Evolutionary conservation across 2,797 vertebrate species (phyloP), one percentile per base, ranked within the genome.

Genomic region (Echeneis naucrates): DNA sequence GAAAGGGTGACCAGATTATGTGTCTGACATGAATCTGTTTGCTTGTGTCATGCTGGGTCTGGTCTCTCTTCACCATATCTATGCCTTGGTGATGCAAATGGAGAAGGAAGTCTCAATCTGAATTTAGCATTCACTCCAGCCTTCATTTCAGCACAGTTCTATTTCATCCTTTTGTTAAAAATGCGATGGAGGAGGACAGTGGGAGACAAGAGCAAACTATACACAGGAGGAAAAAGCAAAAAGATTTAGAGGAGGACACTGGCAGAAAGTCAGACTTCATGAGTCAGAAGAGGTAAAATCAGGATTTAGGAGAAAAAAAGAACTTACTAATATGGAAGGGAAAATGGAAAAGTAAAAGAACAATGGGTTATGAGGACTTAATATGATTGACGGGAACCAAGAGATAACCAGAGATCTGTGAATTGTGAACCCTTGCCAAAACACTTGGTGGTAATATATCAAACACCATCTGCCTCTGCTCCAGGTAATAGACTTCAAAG

Each of bases 21-120:
- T 80, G 62, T 86, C 75, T 82, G 81, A 89, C 79, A 85, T 78
- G 69, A 78, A 81, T 78, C 35, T 87, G 69, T 79, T 74, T 84
- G 68, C 60, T 75, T 58, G 55, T 81, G 83, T 82, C 81, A 80
- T 65, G 42, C 27, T 37, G 33, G 33, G 55, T 81, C 72, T 48
- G 45, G 45, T 68, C 62, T 86, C 70, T 77, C 72, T 85, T 87
- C 69, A 82, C 78, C 81, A 86, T 53, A 59, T 42, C 42, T 71
- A 27, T 67, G 69, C 61, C 59, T 50, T 33, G 27, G 50, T 72
- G 78, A 81, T 76, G 54, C 70, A 80, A 82, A 87, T 84, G 0
- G 11, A 51, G 72, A 68, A 83, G 74, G 23, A 79, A 74, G 27
- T 55, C 73, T 66, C 77, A 68, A 78, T 88, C 53, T 80, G 73